phyloP scores from a whole-genome alignment of 2,888 invertebrate species.

The Sminthurinus aureus region DNA sequence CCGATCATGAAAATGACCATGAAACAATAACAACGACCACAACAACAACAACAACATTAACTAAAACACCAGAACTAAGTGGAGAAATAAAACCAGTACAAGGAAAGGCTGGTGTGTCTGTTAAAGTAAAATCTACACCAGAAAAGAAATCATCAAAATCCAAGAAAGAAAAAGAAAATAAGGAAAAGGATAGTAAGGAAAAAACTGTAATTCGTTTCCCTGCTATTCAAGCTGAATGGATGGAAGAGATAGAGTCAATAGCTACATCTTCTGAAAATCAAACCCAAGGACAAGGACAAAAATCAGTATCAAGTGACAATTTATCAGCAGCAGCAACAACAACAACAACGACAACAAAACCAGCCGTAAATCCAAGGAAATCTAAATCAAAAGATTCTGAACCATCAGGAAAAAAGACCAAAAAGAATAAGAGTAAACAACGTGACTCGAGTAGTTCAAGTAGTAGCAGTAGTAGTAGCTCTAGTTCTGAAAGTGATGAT shows the following conservation, averaged over 20 bases:
- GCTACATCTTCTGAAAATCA: background rate
- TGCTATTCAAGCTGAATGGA: constrained; percentile 32
- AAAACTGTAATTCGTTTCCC: constrained; percentile 28
- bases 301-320: constrained; percentile 48
- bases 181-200: constrained; percentile 14
- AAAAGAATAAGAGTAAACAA: constrained; percentile 33
- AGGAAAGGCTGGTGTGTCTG: background rate
- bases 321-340: constrained; percentile 30
- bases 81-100: background rate
- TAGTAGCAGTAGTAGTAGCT: constrained; percentile 41
- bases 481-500: constrained; percentile 44
- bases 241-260: constrained; percentile 31
- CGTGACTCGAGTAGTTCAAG: background rate
- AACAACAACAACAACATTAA: constrained; percentile 45
- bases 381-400: constrained; percentile 50
- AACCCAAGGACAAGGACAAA: background rate
- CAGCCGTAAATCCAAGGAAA: constrained; percentile 53
- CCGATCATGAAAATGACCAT: constrained; percentile 38
- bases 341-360: constrained; percentile 32
- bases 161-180: constrained; percentile 42
- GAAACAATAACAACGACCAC: constrained; percentile 45
- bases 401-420: constrained; percentile 24
- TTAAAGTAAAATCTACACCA: background rate
- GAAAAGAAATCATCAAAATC: background rate
- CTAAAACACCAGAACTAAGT: constrained; percentile 34